Evolutionary conservation across 23 tunicate genomes (phyloP).

Genomic region (Ascidia mentula): DNA sequence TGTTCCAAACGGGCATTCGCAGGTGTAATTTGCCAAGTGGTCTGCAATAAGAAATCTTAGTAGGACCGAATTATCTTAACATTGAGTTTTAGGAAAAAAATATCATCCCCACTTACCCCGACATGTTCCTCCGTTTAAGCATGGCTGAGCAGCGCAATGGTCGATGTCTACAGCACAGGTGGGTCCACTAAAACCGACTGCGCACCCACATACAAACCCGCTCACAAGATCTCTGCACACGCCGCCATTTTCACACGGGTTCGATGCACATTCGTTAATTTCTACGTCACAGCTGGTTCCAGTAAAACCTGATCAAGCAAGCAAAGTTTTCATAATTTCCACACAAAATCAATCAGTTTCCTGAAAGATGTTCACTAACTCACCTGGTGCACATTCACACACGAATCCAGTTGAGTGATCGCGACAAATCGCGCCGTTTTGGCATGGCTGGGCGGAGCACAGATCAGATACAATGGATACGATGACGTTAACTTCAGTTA

Average conservation of each 20-base stretch:
- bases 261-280: conserved; percentile 57
- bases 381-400: conserved; percentile 73
- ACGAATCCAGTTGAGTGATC: conserved; percentile 25
- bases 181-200: conserved; percentile 24
- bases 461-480: conserved; percentile 50
- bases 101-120: conserved; percentile 49
- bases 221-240: conserved; percentile 40
- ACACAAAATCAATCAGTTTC: background rate
- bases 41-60: conserved; percentile 17
- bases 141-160: conserved; percentile 50
- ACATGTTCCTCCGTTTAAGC: conserved; percentile 75
- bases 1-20: conserved; percentile 66
- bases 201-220: conserved; percentile 45
- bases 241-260: conserved; percentile 50
- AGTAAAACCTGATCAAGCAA: conserved; percentile 45
- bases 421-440: conserved; percentile 63
- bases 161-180: conserved; percentile 53
- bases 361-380: background rate
- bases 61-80: too few relatives aligned
- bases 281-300: conserved; percentile 49
- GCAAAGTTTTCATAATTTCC: background rate
- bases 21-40: conserved; percentile 22
- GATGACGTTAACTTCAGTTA: conserved; percentile 7
- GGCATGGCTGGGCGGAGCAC: conserved; percentile 52
- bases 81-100: too few relatives aligned